Conservation (phyloP, 2,888 invertebrate genomes). For the Cremastobaeus sp. region DNA sequence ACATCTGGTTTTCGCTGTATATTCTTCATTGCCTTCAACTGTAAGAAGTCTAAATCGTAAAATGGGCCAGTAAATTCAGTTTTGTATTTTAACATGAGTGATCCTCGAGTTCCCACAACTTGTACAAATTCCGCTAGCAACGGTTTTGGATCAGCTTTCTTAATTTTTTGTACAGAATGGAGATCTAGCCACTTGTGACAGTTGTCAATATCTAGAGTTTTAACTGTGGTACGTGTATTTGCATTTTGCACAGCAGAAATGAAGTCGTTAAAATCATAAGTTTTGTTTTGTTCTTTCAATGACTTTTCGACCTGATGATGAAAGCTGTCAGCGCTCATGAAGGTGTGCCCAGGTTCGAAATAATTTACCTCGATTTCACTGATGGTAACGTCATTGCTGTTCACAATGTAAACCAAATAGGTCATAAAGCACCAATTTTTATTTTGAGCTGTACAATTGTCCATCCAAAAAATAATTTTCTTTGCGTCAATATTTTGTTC, state of each 20-base stretch:
- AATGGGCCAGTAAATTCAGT: slow-evolving; percentile 10
- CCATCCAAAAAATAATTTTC: slow-evolving; percentile 26
- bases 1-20: slow-evolving; percentile 9
- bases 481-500: slow-evolving; percentile 1
- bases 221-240: slow-evolving; percentile 16
- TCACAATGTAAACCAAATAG: slow-evolving; percentile 11
- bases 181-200: slow-evolving; percentile 15
- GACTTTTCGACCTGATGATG: slow-evolving; percentile 47
- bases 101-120: slow-evolving; percentile 18
- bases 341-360: slow-evolving; percentile 40
- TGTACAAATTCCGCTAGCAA: slow-evolving; percentile 8
- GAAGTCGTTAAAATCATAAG: slow-evolving; percentile 19
- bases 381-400: background rate
- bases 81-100: background rate
- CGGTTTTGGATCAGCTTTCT: slow-evolving; percentile 2
- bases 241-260: slow-evolving; percentile 26
- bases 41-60: slow-evolving; percentile 11
- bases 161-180: slow-evolving; percentile 24
- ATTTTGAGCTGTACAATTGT: slow-evolving; percentile 27
- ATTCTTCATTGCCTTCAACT: slow-evolving; percentile 16
- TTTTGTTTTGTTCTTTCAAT: slow-evolving; percentile 25
- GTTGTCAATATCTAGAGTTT: slow-evolving; percentile 14
- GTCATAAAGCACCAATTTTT: slow-evolving; percentile 34
- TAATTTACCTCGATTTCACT: slow-evolving; percentile 17
- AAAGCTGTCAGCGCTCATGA: slow-evolving; percentile 41